phyloP scores from a whole-genome alignment of 2,797 vertebrate species.

The Hyperoplus immaculatus region DNA sequence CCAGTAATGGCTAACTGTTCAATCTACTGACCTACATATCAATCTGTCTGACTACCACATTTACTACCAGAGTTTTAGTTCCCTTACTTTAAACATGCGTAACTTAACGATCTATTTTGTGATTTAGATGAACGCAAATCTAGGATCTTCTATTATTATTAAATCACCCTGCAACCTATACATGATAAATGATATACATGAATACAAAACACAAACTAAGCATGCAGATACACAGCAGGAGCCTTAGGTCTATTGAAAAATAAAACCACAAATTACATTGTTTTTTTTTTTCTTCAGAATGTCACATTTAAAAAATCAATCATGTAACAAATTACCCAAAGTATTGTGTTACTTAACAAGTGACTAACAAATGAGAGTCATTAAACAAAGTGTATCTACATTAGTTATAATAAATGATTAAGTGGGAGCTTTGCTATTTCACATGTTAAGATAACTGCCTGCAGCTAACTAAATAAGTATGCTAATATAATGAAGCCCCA shows the following conservation, averaged over 20 bases:
- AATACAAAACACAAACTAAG: not conserved
- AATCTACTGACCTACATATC: too few species aligned
- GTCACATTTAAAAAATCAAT: constrained; percentile 7
- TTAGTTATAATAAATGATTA: constrained; percentile 62
- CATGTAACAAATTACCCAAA: constrained; percentile 21
- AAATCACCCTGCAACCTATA: not conserved
- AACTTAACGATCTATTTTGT: too few species aligned
- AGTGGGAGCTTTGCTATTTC: constrained; percentile 56
- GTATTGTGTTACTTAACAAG: constrained; percentile 41
- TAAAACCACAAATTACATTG: not conserved
- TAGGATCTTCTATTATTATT: not conserved
- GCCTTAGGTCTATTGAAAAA: not conserved
- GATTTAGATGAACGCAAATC: too few species aligned
- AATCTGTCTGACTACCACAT: too few species aligned
- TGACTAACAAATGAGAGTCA: constrained; percentile 53
- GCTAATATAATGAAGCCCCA: constrained; percentile 38
- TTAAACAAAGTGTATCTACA: constrained; percentile 51
- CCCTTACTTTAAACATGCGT: too few species aligned
- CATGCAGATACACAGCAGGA: not conserved
- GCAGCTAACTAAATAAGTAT: constrained; percentile 39
- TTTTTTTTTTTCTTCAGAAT: constrained; percentile 1
- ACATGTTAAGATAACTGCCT: constrained; percentile 45
- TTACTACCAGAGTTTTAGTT: too few species aligned
- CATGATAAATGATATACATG: not conserved
- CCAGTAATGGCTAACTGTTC: not conserved